Base-by-base conservation (phyloP, 2,888 invertebrate species). In the Dryococelus australis region DNA sequence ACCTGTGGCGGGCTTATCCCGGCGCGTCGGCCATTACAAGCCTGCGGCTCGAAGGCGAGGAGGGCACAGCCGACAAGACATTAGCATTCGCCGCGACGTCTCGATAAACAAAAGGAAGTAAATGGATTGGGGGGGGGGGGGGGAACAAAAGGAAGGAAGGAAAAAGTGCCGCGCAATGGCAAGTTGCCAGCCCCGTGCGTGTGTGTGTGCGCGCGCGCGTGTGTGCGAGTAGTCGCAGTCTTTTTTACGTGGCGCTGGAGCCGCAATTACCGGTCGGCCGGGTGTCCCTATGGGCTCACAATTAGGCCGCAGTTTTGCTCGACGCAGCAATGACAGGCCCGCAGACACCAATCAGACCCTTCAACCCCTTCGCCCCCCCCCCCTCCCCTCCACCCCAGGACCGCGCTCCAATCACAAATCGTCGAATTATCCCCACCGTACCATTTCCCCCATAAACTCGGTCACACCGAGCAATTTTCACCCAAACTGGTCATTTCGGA, bases 381-480 rank as follows among this genome's bases (percentile, higher is more conserved):
- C 83, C 83, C 12, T 27, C 13, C 80, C 80, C 28, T 80, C 80
- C n/a, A n/a, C n/a, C n/a, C n/a, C n/a, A n/a, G 35, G 83, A 8
- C 83, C 28, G 13, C 28, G 13, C 65, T 27, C 83, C 83, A 83
- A 83, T 83, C 83, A 83, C 83, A 83, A 83, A 83, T 83, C 83
- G 83, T 83, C 83, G 83, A 83, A 83, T 83, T 83, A 83, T 35
- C 20, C 24, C 35, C 28, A 35, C 83, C 83, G 83, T 35, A 83
- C 43, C 83, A 35, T 83, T 83, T 83, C 35, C 83, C 28, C 65
- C 65, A 65, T 65, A 83, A 83, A 83, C 1, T 83, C 35, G 43
- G 83, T 83, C 83, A 83, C 83, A 83, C 43, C 13, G 43, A 83
- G 24, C 83, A 28, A 83, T 83, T 83, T 83, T 83, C 83, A 83